These are phyloP conservation scores for Cygnus buccinator DNA, from an alignment of 2,113 vertebrate genomes.

Conservation along the genomic window DNA sequence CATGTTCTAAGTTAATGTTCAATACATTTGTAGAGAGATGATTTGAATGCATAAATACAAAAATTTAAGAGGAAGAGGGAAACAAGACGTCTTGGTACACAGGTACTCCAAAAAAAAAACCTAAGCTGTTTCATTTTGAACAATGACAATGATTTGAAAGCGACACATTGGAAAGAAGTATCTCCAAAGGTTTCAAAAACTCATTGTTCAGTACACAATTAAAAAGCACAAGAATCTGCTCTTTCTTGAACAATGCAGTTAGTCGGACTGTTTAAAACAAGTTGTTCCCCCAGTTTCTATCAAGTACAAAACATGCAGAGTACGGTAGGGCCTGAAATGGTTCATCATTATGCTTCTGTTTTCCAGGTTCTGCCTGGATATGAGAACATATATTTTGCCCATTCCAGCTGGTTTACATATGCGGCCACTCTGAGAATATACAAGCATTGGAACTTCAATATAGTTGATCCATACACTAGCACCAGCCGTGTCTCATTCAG, in stretches of 20 bases:
- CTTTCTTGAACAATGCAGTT: not conserved
- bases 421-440: constrained; percentile 91
- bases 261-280: not conserved
- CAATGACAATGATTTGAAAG: not conserved
- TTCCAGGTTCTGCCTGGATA: constrained; percentile 90
- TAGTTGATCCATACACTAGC: constrained; percentile 79
- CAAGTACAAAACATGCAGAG: not conserved
- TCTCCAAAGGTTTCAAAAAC: not conserved
- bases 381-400: constrained; percentile 91
- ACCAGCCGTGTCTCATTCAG: constrained; percentile 89
- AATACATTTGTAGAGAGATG: not conserved
- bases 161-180: not conserved
- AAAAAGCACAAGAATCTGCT: constrained; percentile 2
- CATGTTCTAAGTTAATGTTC: not conserved
- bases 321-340: not conserved
- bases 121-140: not conserved
- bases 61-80: not conserved
- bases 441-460: constrained; percentile 91
- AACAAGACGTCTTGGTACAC: not conserved
- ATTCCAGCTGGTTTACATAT: constrained; percentile 95
- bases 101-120: not conserved
- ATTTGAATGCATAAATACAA: not conserved
- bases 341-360: not conserved
- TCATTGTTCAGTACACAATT: not conserved
- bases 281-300: not conserved